Percentiles rank a stretch among this genome's conserved stretches.
phyloP scores from a whole-genome alignment of 2,797 vertebrate species.

The Bovichtus variegatus region DNA sequence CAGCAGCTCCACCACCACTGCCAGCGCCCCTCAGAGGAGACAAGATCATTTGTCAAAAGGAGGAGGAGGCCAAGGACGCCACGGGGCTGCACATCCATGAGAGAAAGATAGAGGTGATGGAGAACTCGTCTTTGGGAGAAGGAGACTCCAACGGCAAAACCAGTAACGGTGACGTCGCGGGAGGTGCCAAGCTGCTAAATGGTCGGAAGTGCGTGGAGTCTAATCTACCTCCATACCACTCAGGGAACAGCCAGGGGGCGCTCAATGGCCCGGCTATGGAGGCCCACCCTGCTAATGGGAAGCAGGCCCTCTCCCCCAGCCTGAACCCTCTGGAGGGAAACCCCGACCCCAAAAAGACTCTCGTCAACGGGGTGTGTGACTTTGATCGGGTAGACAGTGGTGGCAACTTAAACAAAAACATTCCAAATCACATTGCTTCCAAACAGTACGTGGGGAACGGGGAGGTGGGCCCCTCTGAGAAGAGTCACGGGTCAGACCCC shows the following conservation, averaged over 20 bases:
- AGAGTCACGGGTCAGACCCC: slow-evolving; percentile 85
- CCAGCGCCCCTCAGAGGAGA: slow-evolving; percentile 95
- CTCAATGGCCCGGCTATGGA: slow-evolving; percentile 93
- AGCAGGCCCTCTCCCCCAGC: slow-evolving; percentile 78
- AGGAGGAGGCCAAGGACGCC: slow-evolving; percentile 99
- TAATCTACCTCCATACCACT: slow-evolving; percentile 99
- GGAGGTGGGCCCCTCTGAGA: slow-evolving; percentile 92
- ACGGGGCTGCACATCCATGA: slow-evolving; percentile 98
- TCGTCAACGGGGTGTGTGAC: slow-evolving; percentile 98
- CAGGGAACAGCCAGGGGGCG: slow-evolving; percentile 97
- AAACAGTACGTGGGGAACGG: slow-evolving; percentile 97
- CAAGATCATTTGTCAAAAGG: slow-evolving; percentile 99
- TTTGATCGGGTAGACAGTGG: slow-evolving; percentile 91
- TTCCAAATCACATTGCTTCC: slow-evolving; percentile 99
- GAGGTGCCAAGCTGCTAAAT: slow-evolving; percentile 95
- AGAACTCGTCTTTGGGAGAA: slow-evolving; percentile 94
- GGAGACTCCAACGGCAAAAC: slow-evolving; percentile 89
- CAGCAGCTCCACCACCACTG: slow-evolving; percentile 76
- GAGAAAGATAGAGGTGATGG: slow-evolving; percentile 99
- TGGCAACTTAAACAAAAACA: slow-evolving; percentile 97
- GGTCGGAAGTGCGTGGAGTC: slow-evolving; percentile 97
- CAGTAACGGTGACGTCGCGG: slow-evolving; percentile 93
- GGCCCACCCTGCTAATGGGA: slow-evolving; percentile 89
- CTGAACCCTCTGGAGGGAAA: slow-evolving; percentile 77
- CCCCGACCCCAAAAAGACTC: slow-evolving; percentile 93